Conservation (phyloP, 2,113 vertebrate species). For the Brachyhypopomus occidentalis region DNA sequence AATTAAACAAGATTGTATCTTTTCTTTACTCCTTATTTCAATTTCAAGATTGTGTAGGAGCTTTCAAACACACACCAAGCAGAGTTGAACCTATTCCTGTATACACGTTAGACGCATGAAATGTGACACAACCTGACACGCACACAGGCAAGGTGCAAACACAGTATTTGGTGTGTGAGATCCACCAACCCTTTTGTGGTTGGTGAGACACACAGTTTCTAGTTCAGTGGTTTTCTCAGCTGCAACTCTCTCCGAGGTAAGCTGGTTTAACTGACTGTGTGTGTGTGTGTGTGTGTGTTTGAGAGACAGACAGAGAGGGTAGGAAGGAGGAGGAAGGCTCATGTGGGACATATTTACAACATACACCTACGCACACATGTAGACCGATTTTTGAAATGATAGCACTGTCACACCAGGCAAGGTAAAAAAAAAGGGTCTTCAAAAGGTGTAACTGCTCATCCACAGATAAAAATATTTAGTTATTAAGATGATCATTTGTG, state of each 20-base stretch:
- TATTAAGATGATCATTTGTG: slow-evolving; percentile 1
- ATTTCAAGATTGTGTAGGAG: neutral
- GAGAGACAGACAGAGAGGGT: neutral
- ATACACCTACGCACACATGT: slow-evolving; percentile 23
- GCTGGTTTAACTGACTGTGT: slow-evolving; percentile 50
- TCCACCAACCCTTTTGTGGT: slow-evolving; percentile 42
- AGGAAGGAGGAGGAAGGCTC: slow-evolving; percentile 4
- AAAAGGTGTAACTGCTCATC: neutral
- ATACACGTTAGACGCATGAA: neutral
- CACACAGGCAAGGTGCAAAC: slow-evolving; percentile 20
- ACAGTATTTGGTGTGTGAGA: slow-evolving; percentile 21
- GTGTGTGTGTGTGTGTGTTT: slow-evolving; percentile 9
- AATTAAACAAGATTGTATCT: neutral
- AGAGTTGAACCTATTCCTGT: neutral
- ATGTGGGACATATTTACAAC: slow-evolving; percentile 38
- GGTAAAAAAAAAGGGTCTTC: neutral
- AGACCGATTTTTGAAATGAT: slow-evolving; percentile 24
- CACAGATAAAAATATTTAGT: neutral
- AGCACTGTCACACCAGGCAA: neutral
- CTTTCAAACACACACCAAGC: neutral
- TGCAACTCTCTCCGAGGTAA: slow-evolving; percentile 33
- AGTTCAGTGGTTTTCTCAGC: slow-evolving; percentile 58
- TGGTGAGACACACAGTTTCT: slow-evolving; percentile 46
- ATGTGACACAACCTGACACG: slow-evolving; percentile 2
- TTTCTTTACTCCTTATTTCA: neutral